Base-by-base conservation (phyloP, 2,797 vertebrate species). In the Crocodylus rhombifer region DNA sequence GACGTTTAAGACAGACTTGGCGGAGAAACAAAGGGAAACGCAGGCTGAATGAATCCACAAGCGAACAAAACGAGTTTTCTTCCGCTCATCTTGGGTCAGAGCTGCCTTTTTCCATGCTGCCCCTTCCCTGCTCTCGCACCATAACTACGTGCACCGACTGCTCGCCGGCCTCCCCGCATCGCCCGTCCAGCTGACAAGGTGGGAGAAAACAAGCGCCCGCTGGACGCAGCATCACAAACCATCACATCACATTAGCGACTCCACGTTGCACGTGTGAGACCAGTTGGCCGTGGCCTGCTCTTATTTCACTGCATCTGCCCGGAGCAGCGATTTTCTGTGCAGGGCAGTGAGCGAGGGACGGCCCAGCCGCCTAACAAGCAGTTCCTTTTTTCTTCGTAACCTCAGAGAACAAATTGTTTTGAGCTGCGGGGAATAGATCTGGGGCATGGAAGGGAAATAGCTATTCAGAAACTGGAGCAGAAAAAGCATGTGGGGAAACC, bases 11-110 rank as follows among this genome's bases (percentile, higher is more conserved):
- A 62, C 88, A 91, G 23, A 64, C 73, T 63, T 96, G 95, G 94
- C 90, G 93, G 86, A 86, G 90, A 94, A 94, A 86, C 81, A 91
- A 90, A 94, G 95, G 86, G 73, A 84, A 91, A 88, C 13, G 64
- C 79, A 18, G 86, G 11, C 11, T 42, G 65, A 93, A 78, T 81
- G 91, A 69, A 83, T 93, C 96, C 89, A 94, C 89, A 91, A 88
- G 17, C 56, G 42, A 91, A 91, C 74, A 94, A 67, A 75, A 89
- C 13, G 42, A 62, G 64, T 85, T 97, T 95, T 94, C 65, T 61
- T 93, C 93, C 88, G 74, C 83, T 84, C 75, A 62, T 92, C 85
- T 84, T 79, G 77, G 21, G 56, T 84, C 80, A 62, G 77, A 81
- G 69, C 61, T 1, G 80, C 87, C 80, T 62, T 58, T 87, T 92